phyloP scores from a whole-genome alignment of 2,797 vertebrate species.

The Salarias fasciatus region DNA sequence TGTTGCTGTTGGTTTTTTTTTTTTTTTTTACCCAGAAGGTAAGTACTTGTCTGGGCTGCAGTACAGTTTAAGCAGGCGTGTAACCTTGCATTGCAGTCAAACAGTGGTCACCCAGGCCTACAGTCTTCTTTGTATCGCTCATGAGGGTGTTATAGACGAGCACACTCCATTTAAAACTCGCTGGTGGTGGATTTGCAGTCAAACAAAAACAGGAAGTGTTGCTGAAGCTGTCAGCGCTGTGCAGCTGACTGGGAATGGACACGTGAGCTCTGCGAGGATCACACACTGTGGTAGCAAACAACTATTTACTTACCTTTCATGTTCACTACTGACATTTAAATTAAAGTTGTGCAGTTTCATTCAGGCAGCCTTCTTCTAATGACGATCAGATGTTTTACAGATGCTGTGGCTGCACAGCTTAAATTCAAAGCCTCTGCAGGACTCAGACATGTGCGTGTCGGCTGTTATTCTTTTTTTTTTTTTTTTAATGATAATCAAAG shows the following conservation, averaged over 20 bases:
- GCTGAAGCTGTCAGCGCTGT: slow-evolving; percentile 62
- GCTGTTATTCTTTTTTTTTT: slow-evolving; percentile 33
- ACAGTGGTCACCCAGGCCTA: slow-evolving; percentile 59
- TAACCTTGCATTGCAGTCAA: slow-evolving; percentile 52
- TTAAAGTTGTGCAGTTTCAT: slow-evolving; percentile 29
- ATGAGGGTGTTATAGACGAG: slow-evolving; percentile 62
- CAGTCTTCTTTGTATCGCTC: slow-evolving; percentile 55
- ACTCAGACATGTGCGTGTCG: slow-evolving; percentile 10
- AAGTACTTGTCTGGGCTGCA: slow-evolving; percentile 50
- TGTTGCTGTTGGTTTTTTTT: too few relatives aligned
- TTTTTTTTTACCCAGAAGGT: slow-evolving; percentile 22
- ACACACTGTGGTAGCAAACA: slow-evolving; percentile 47
- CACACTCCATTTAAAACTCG: slow-evolving; percentile 70
- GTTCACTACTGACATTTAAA: slow-evolving; percentile 24
- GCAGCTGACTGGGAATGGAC: slow-evolving; percentile 62
- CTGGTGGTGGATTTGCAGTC: slow-evolving; percentile 64
- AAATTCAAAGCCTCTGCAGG: slow-evolving; percentile 34
- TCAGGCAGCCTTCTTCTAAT: slow-evolving; percentile 35
- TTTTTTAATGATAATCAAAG: slow-evolving; percentile 48
- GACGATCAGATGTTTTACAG: slow-evolving; percentile 42
- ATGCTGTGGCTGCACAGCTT: slow-evolving; percentile 41
- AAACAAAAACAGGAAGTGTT: slow-evolving; percentile 71
- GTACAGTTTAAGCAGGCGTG: slow-evolving; percentile 54
- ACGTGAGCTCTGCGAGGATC: slow-evolving; percentile 58
- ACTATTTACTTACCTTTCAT: slow-evolving; percentile 52